A percentile compares a stretch with the other conserved stretches of the same genome.
phyloP scores from a whole-genome alignment of 2,888 invertebrate species.

The Agelastica alni region DNA sequence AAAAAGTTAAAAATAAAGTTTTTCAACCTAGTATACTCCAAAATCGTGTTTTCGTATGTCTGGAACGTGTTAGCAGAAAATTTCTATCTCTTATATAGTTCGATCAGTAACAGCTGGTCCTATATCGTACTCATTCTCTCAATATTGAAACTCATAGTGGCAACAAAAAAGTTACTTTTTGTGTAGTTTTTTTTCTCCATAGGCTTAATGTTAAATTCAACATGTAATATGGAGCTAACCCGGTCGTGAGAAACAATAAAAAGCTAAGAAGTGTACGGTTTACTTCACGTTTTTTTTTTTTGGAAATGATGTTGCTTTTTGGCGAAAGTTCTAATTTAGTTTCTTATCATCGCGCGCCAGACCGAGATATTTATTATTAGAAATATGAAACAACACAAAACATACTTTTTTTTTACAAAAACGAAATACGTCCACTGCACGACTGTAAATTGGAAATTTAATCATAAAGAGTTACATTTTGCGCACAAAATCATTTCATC shows the following conservation, averaged over 20 bases:
- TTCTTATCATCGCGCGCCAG: too few species aligned
- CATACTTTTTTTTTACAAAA: too few species aligned
- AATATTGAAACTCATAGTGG: constrained; percentile 25
- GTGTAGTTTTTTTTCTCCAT: constrained; percentile 1
- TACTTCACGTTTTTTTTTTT: constrained; percentile 3
- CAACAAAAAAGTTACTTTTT: constrained; percentile 16
- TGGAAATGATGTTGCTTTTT: too few species aligned
- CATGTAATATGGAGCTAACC: constrained; percentile 9
- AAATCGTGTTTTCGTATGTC: constrained; percentile 20
- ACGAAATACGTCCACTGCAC: too few species aligned
- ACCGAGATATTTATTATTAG: too few species aligned
- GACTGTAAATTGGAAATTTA: too few species aligned
- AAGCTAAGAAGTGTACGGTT: neutral
- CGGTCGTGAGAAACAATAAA: constrained; percentile 2
- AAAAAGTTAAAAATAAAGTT: neutral
- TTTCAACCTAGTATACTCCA: neutral
- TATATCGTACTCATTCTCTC: constrained; percentile 22
- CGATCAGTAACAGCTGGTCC: constrained; percentile 25
- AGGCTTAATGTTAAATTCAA: constrained; percentile 16
- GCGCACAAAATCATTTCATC: too few species aligned
- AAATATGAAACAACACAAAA: too few species aligned
- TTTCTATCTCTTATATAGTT: constrained; percentile 27
- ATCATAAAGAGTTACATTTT: too few species aligned
- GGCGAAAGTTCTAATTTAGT: too few species aligned
- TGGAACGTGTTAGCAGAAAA: constrained; percentile 25